These are phyloP conservation scores for Heterodera carotae DNA, from an alignment of 1,140 invertebrate genomes.

Conservation along the genomic window DNA sequence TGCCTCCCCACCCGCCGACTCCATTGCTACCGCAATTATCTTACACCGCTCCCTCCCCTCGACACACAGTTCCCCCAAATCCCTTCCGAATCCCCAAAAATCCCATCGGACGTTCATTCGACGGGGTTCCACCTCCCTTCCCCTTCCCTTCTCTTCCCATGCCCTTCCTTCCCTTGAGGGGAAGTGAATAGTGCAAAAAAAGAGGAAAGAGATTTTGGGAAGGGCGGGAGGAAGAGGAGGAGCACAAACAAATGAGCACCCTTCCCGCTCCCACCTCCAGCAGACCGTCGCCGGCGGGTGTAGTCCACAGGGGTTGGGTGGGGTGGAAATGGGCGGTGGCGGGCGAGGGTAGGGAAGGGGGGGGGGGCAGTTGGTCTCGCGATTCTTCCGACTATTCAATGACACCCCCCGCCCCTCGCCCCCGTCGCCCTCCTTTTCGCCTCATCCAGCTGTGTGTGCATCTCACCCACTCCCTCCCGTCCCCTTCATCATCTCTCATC, in stretches of 20 bases:
- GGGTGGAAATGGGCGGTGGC: not conserved
- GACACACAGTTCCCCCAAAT: not conserved
- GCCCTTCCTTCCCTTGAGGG: not conserved
- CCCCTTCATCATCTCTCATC: not conserved
- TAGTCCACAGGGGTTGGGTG: not conserved
- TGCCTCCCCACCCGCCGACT: not conserved
- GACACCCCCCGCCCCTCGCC: not conserved
- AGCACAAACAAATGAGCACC: conserved; percentile 1
- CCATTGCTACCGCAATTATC: not conserved
- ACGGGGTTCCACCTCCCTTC: conserved; percentile 1
- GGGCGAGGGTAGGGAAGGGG: not conserved
- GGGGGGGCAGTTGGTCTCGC: conserved; percentile 1
- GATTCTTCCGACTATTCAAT: not conserved
- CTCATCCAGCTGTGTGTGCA: not conserved
- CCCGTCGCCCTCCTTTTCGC: not conserved
- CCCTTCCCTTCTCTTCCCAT: not conserved
- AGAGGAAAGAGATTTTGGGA: conserved; percentile 11
- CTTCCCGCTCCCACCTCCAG: not conserved
- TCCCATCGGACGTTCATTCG: not conserved
- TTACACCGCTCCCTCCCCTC: not conserved
- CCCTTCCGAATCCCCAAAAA: not conserved
- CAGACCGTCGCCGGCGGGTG: conserved; percentile 4
- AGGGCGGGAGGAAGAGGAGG: not conserved
- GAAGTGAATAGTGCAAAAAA: not conserved
- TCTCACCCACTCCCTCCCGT: not conserved